Conservation (phyloP, 2,113 vertebrate genomes). For the Phodopus roborovskii region DNA sequence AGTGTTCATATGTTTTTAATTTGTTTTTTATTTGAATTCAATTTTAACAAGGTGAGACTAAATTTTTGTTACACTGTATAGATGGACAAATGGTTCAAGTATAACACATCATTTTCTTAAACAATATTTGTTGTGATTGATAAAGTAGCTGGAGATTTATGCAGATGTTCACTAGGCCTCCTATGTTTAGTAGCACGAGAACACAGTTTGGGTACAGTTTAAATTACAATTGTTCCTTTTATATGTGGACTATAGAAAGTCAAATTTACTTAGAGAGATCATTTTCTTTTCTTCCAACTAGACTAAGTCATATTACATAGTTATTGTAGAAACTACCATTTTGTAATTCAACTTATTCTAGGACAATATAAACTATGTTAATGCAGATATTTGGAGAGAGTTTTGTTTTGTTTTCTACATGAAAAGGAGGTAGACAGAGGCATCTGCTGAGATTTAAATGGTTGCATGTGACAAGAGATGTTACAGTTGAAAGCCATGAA, state of each 20-base stretch:
- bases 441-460: constrained; percentile 84
- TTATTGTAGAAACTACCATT: constrained; percentile 71
- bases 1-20: neutral
- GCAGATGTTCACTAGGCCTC: neutral
- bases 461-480: constrained; percentile 73
- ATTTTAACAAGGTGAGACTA: neutral
- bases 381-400: constrained; percentile 68
- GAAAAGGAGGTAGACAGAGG: constrained; percentile 64
- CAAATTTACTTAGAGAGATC: neutral
- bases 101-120: neutral
- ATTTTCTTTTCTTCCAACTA: neutral
- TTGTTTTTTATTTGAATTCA: neutral
- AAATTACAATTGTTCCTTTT: neutral
- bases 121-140: constrained; percentile 16
- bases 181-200: neutral
- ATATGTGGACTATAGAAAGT: neutral
- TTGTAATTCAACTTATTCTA: constrained; percentile 50
- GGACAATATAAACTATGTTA: constrained; percentile 74
- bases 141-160: constrained; percentile 12
- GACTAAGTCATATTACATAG: constrained; percentile 62
- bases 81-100: neutral
- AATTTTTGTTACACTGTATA: neutral
- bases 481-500: constrained; percentile 80
- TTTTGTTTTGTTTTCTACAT: neutral
- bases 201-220: neutral